Evolutionary conservation across 2,888 invertebrate species (phyloP), one percentile per base, ranked within the genome.

Genomic region (Cryptocephalus moraei): DNA sequence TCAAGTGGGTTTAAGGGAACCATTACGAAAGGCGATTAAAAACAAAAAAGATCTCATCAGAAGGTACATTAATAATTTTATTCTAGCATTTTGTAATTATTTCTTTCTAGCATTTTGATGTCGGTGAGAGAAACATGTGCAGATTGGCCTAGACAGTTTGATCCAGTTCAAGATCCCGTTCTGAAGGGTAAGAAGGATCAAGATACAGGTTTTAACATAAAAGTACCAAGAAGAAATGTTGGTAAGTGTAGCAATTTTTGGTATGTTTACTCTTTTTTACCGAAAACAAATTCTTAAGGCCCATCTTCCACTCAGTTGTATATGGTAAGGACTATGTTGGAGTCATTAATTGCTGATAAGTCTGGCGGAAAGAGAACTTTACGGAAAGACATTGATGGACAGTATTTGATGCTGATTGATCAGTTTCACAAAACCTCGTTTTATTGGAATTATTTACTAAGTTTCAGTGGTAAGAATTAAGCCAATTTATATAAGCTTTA

Each of bases 291-390:
- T 22, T 22, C 2, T 22, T 43, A 85, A n/a, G 86, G 88, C 6
- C 91, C 91, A 1, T 91, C 91, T 0, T 89, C 91, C 0, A 92
- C 91, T 1, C 89, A 97, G 74, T 76, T 99, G 9, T 99, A 99
- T 73, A 96, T 99, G 96, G 95, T 97, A 4, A 81, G 99, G 8
- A 99, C 99, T 0, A 99, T 99, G 86, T 73, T 99, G 48, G 99
- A 99, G 69, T 96, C 96, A 0, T 73, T 99, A 46, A 91, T 97
- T 52, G 93, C 95, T 0, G 99, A 99, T 71, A 95, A 96, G 73
- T 93, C 93, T 45, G 93, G 95, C 0, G 95, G 95, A 0, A 88
- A 97, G 65, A 78, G 94, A 45, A 95, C 95, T 0, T 73, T 96
- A 4, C 79, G 96, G 44, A 99, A 97, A 67, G 99, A 99, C 64